A percentile compares a stretch with the other conserved stretches of the same genome.
phyloP scores from a whole-genome alignment of 1,140 invertebrate genomes.

The Pectinophora gossypiella region DNA sequence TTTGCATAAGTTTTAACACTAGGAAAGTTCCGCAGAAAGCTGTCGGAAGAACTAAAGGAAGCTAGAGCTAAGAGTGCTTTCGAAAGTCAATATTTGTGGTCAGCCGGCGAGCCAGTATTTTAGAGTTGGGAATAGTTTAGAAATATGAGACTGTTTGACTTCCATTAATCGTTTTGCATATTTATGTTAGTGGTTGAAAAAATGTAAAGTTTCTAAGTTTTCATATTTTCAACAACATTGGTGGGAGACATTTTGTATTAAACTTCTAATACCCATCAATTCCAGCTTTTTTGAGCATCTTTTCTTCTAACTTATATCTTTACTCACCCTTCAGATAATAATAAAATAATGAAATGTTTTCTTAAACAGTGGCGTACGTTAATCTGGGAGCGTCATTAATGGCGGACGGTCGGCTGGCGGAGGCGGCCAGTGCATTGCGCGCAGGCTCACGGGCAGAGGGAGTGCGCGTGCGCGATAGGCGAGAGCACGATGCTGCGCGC shows the following conservation, averaged over 20 bases:
- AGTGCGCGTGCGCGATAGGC: constrained; percentile 90
- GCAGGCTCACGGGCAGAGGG: constrained; percentile 91
- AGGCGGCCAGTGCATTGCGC: constrained; percentile 89
- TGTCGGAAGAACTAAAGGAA: constrained; percentile 2
- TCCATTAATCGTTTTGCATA: background rate
- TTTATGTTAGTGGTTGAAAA: too few relatives aligned
- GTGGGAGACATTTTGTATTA: too few relatives aligned
- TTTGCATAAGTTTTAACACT: constrained; percentile 5
- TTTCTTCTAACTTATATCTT: too few relatives aligned
- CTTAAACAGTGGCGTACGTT: constrained; percentile 92
- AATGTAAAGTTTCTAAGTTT: too few relatives aligned
- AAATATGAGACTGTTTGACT: background rate
- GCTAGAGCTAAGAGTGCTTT: background rate
- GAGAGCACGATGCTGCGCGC: constrained; percentile 91
- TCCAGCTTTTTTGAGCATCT: too few relatives aligned
- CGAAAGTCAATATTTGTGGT: constrained; percentile 3
- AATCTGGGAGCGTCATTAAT: constrained; percentile 93
- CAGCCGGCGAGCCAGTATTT: background rate
- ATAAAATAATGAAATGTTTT: background rate
- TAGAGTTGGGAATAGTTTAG: background rate
- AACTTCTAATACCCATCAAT: background rate
- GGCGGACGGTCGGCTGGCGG: constrained; percentile 85
- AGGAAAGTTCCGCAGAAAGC: background rate
- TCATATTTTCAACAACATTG: too few relatives aligned
- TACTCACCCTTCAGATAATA: too few relatives aligned